Base-by-base conservation (phyloP, 1,140 invertebrate species). In the Eurosta solidaginis region DNA sequence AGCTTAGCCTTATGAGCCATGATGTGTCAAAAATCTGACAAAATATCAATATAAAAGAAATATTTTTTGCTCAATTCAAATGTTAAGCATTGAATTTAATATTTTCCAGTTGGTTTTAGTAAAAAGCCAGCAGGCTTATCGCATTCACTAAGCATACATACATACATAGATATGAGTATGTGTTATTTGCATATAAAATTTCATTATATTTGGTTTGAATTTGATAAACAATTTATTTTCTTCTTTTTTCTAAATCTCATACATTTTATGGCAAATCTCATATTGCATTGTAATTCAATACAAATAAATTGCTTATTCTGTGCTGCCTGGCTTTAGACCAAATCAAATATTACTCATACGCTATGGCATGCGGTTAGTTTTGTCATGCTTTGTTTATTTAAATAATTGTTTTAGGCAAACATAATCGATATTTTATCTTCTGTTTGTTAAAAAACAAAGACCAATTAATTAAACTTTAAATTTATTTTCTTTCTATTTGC, bases 151-250 rank as follows among this genome's bases (percentile, higher is more conserved):
- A n/a, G n/a, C n/a, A n/a, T n/a, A n/a, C n/a, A n/a, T n/a, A n/a
- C n/a, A n/a, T n/a, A n/a, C n/a, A n/a, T n/a, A n/a, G n/a, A n/a
- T n/a, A n/a, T n/a, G n/a, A n/a, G n/a, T n/a, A n/a, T n/a, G n/a
- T n/a, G n/a, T n/a, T n/a, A n/a, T n/a, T n/a, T n/a, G n/a, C n/a
- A 42, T 74, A 47, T 74, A 74, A 47, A 74, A 74, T 74, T 74
- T 74, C 73, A 47, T 74, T 74, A 45, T 25, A 74, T 74, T 74
- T 74, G 73, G 45, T 74, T 74, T 74, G 73, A 47, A 44, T 27
- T 74, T 42, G 44, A 45, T 74, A 27, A 40, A 47, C 33, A 47
- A 47, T 17, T n/a, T 33, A 14, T 52, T 5, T 27, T 27, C 27
- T 22, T 29, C 7, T 3, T 20, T 20, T 7, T 49, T 49, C 45